Conservation (phyloP, 64 coral and sea anemone species). For the Acropora tenuis region DNA sequence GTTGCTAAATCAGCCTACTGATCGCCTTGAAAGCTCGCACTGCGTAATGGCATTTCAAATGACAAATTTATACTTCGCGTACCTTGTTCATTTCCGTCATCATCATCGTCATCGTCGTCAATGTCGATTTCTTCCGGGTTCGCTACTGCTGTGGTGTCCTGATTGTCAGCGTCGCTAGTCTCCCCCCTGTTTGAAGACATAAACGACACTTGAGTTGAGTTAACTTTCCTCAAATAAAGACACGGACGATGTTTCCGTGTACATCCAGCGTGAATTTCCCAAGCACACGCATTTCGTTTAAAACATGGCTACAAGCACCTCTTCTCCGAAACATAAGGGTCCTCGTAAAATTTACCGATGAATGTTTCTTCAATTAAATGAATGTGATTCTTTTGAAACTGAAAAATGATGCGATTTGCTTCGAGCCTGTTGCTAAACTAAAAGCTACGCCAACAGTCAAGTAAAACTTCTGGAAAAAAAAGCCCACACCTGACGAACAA, state of each 20-base stretch:
- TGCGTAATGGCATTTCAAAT: too few species aligned
- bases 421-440: background rate
- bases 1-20: too few species aligned
- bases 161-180: constrained; percentile 52
- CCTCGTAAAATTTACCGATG: too few species aligned
- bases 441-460: background rate
- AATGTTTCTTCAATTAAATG: too few species aligned
- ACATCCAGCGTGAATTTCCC: background rate
- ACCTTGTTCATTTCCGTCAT: constrained; percentile 39
- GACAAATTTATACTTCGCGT: background rate
- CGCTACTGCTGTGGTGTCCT: constrained; percentile 51
- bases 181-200: constrained; percentile 63
- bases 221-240: background rate
- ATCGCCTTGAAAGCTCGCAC: too few species aligned
- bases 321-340: too few species aligned
- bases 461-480: background rate
- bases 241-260: too few species aligned
- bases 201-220: background rate
- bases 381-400: background rate
- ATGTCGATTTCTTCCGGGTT: constrained; percentile 99
- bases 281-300: background rate
- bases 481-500: constrained; percentile 88
- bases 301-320: too few species aligned
- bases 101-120: constrained; percentile 90
- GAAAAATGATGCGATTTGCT: background rate